Base-by-base conservation (phyloP, 1,140 invertebrate species). In the Varroa destructor region DNA sequence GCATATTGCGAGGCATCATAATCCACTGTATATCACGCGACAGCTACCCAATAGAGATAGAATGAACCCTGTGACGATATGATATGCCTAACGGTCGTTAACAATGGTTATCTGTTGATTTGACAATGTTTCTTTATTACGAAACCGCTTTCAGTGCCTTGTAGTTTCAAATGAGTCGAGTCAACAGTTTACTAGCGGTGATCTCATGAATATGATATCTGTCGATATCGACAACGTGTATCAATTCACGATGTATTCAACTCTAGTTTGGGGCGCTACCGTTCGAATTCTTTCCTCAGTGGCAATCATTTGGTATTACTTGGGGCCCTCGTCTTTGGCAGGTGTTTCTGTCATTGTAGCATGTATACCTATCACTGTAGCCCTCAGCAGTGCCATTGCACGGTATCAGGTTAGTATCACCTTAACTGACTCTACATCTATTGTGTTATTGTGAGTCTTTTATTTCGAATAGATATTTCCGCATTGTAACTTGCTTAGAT, bases 351-450 rank as follows among this genome's bases (percentile, higher is more conserved):
- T 81, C 5, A 79, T 83, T 77, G 43, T 82, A 1, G 55, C 82
- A 4, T 74, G 82, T 54, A 78, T 83, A 8, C 81, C 81, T 1
- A 70, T 82, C 54, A 81, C 82, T 74, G 78, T 77, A 43, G 56
- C 77, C n/a, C 77, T 82, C 37, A 81, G 80, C 2, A 77, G 77
- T 72, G 77, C 78, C 67, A 74, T 75, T 0, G 80, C 81, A 76
- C 76, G 77, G 71, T 76, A 79, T 72, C 81, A 83, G 78, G 77
- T 82, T 43, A 54, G 71, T 10, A 40, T 14, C 14, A 14, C 10
- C 36, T 58, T 14, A 25, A 58, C 14, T 37, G 10, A 25, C 12
- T 58, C 57, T 3, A 42, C 57, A 6, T 12, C 10, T n/a, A 56
- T 56, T 10, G n/a, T 56, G 25, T 56, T n/a, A n/a, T n/a, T 56